phyloP scores from a whole-genome alignment of 2,888 invertebrate genomes.

The Watsonalla cultraria region DNA sequence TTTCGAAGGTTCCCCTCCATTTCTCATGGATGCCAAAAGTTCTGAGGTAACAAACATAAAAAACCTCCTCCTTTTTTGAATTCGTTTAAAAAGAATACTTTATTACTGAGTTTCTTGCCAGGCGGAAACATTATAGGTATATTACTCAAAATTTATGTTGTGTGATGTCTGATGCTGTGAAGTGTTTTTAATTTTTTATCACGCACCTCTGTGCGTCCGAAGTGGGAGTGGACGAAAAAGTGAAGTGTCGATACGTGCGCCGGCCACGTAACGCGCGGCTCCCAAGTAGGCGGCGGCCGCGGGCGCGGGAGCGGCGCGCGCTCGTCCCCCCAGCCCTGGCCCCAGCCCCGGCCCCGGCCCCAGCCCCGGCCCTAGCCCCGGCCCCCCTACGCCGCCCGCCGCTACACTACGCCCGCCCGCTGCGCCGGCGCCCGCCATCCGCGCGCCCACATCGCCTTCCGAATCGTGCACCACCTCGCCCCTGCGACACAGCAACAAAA shows the following conservation, averaged over 20 bases:
- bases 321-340: slow-evolving; percentile 19
- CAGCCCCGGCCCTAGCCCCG: slow-evolving; percentile 15
- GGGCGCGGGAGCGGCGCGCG: slow-evolving; percentile 77
- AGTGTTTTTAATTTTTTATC: too few species aligned
- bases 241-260: slow-evolving; percentile 73
- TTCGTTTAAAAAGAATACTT: too few species aligned
- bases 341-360: slow-evolving; percentile 22
- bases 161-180: too few species aligned
- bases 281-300: slow-evolving; percentile 89
- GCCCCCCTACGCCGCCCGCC: slow-evolving; percentile 29
- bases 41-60: too few species aligned
- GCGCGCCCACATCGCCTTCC: slow-evolving; percentile 12
- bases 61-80: too few species aligned
- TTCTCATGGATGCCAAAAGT: too few species aligned
- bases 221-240: slow-evolving; percentile 63
- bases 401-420: slow-evolving; percentile 17
- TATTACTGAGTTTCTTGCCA: too few species aligned
- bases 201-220: slow-evolving; percentile 55
- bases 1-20: too few species aligned
- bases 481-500: slow-evolving; percentile 20
- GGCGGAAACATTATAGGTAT: too few species aligned
- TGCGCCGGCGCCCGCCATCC: slow-evolving; percentile 26
- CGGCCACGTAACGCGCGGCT: slow-evolving; percentile 89
- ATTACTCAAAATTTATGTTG: too few species aligned
- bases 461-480: slow-evolving; percentile 55